These are phyloP conservation scores for Ennomos erosarius DNA, from an alignment of 2,888 invertebrate species.

Conservation along the genomic window DNA sequence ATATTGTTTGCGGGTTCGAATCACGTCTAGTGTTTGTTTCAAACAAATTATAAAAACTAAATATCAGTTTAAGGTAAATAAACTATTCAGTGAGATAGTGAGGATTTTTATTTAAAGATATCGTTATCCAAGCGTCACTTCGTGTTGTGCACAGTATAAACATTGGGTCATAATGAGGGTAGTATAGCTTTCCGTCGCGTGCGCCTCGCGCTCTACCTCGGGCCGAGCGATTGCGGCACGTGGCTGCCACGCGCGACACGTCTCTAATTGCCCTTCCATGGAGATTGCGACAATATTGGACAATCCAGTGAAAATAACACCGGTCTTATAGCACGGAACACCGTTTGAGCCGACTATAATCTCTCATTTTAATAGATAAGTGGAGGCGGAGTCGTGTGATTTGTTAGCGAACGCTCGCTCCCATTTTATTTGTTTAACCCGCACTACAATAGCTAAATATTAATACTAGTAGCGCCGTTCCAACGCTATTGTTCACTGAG, in stretches of 20 bases:
- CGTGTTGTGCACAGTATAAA: conserved; percentile 69
- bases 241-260: conserved; percentile 78
- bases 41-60: conserved; percentile 3
- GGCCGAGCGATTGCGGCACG: conserved; percentile 60
- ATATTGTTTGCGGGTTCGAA: no score
- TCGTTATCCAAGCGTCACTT: conserved; percentile 58
- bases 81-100: conserved; percentile 34
- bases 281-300: conserved; percentile 82
- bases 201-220: conserved; percentile 48
- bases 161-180: conserved; percentile 68
- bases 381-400: conserved; percentile 78
- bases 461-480: conserved; percentile 33
- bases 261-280: conserved; percentile 82
- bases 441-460: conserved; percentile 35
- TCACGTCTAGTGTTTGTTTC: not conserved
- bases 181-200: conserved; percentile 54
- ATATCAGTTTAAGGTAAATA: conserved; percentile 26
- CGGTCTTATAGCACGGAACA: conserved; percentile 63
- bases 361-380: conserved; percentile 85
- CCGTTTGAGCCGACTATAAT: conserved; percentile 75
- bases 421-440: conserved; percentile 46
- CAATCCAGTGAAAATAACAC: conserved; percentile 84
- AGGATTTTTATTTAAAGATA: conserved; percentile 59
- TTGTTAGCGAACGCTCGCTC: conserved; percentile 65
- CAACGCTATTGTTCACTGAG: conserved; percentile 35